A percentile compares a stretch with the other conserved stretches of the same genome.
phyloP scores from a whole-genome alignment of 2,888 invertebrate genomes.

The Andrena bucephala region DNA sequence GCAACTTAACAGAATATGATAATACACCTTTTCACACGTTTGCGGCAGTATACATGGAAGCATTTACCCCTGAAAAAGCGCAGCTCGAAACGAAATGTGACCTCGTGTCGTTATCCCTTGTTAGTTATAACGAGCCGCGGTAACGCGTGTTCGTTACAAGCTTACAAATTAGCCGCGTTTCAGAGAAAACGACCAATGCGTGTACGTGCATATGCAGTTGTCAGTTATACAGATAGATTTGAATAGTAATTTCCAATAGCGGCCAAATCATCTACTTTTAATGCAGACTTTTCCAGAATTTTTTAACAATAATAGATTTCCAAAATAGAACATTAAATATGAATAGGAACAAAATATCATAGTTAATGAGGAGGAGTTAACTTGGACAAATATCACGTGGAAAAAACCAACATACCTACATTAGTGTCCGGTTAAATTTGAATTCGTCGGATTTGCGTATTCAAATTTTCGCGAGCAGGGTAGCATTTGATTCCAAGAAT shows the following conservation, averaged over 20 bases:
- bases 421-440: too few relatives aligned
- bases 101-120: conserved; percentile 81
- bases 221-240: neutral
- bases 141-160: conserved; percentile 73
- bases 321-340: too few relatives aligned
- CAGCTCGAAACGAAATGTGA: conserved; percentile 54
- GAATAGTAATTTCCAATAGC: neutral
- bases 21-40: conserved; percentile 20
- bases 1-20: conserved; percentile 15
- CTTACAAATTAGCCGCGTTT: conserved; percentile 72
- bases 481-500: too few relatives aligned
- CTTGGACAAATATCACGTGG: too few relatives aligned
- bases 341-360: too few relatives aligned
- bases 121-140: conserved; percentile 81
- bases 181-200: conserved; percentile 44
- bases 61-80: conserved; percentile 56
- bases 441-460: too few relatives aligned
- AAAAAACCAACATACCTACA: too few relatives aligned
- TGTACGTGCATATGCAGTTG: conserved; percentile 26
- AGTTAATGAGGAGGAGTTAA: too few relatives aligned
- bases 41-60: conserved; percentile 28
- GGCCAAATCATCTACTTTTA: too few relatives aligned
- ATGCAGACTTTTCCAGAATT: too few relatives aligned
- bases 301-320: too few relatives aligned
- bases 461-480: too few relatives aligned